Base-by-base conservation (phyloP, 2,888 invertebrate species). In the Brenthis hecate region DNA sequence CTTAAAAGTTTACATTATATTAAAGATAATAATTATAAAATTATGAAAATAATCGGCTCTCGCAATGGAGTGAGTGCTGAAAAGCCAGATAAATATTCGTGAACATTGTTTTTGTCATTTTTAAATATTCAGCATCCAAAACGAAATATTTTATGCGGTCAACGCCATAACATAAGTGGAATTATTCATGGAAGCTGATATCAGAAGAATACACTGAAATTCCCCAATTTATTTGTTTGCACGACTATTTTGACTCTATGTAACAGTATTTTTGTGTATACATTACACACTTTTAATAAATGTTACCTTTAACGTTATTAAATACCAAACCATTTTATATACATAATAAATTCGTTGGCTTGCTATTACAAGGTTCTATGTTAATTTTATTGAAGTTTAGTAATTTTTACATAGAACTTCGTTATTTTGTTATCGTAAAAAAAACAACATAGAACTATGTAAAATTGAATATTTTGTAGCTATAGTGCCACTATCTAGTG, bases 131-230 rank as follows among this genome's bases (percentile, higher is more conserved):
- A 91, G 87, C 87, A 86, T 84, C 84, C 78, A 74, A 85, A 86
- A 88, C 85, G 85, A 89, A 87, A 89, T 90, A 91, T 91, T 91
- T 88, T 86, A 88, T 88, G 87, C 83, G 88, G 88, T 88, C 85
- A 81, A 80, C 81, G 85, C 85, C 87, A 89, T 88, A 88, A 87
- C 87, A 88, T 87, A 87, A 87, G 87, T 86, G 85, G 86, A 90
- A 91, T 91, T 88, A 91, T 91, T 91, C 87, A 91, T 88, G 85
- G 82, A 83, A 82, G 77, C 86, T 84, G 87, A 85, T 86, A 82
- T 79, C 80, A 85, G 87, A 87, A 89, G 89, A 88, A 88, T 88
- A 88, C 85, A 85, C 82, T 84, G 83, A 86, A 88, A 87, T 86
- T 86, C 84, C 82, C 84, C 87, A 86, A 85, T 90, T 90, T 86